A percentile compares a stretch with the other conserved stretches of the same genome.
Evolutionary conservation across 2,888 invertebrate genomes (phyloP).

Genomic region (Fissipunctia ypsillon): DNA sequence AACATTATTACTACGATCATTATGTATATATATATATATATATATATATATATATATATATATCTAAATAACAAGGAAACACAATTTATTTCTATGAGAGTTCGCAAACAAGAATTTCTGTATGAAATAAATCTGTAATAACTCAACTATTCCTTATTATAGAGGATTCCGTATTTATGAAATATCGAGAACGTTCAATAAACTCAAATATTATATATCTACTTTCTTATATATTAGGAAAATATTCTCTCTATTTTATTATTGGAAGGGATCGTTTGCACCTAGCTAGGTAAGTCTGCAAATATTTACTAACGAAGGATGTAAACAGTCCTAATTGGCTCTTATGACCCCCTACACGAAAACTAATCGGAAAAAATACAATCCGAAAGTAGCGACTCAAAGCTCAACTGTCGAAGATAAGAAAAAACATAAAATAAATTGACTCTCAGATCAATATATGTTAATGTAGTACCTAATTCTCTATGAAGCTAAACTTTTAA

Average conservation of each 20-base stretch:
- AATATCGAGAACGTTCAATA: slow-evolving; percentile 59
- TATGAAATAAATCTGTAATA: slow-evolving; percentile 62
- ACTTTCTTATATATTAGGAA: slow-evolving; percentile 49
- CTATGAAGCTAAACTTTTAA: neutral
- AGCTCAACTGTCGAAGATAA: neutral
- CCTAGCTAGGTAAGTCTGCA: slow-evolving; percentile 64
- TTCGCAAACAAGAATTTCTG: slow-evolving; percentile 61
- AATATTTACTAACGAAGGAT: slow-evolving; percentile 70
- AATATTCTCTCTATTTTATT: slow-evolving; percentile 59
- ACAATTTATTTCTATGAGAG: slow-evolving; percentile 53
- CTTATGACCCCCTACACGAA: slow-evolving; percentile 63
- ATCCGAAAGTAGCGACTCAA: slow-evolving; percentile 26
- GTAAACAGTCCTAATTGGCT: slow-evolving; percentile 77
- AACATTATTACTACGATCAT: slow-evolving; percentile 36
- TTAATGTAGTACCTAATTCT: neutral
- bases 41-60: slow-evolving; percentile 1
- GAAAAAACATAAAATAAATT: neutral
- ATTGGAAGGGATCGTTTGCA: slow-evolving; percentile 64
- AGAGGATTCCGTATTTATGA: slow-evolving; percentile 64
- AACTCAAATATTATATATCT: slow-evolving; percentile 56
- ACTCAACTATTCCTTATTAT: slow-evolving; percentile 65
- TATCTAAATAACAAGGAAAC: slow-evolving; percentile 34
- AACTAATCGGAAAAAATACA: slow-evolving; percentile 68
- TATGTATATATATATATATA: slow-evolving; percentile 1
- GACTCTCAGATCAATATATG: neutral